A percentile compares a stretch with the other conserved stretches of the same genome.
Evolutionary conservation across 1,140 invertebrate genomes (phyloP).

Genomic region (Drosophila jambulina): DNA sequence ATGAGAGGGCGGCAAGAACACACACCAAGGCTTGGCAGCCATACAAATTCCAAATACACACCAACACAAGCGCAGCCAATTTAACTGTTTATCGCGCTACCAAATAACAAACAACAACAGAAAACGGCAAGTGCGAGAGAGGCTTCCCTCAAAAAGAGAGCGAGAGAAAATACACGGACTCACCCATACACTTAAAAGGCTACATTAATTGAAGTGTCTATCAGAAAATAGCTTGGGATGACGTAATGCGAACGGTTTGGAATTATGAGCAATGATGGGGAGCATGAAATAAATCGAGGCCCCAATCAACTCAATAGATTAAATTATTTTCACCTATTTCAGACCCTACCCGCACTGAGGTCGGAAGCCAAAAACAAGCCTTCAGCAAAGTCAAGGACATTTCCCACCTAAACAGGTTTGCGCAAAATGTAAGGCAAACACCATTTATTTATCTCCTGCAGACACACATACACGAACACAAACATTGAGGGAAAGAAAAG

Average conservation of each 20-base stretch:
- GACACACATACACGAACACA: slow-evolving; percentile 34
- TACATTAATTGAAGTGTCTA: slow-evolving; percentile 82
- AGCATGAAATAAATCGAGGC: slow-evolving; percentile 19
- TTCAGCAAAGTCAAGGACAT: slow-evolving; percentile 69
- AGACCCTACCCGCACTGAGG: not conserved
- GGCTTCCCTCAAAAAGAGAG: slow-evolving; percentile 34
- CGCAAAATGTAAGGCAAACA: slow-evolving; percentile 34
- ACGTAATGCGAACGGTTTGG: slow-evolving; percentile 74
- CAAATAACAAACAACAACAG: slow-evolving; percentile 69
- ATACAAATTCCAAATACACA: slow-evolving; percentile 53
- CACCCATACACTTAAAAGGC: slow-evolving; percentile 29
- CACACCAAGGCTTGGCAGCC: slow-evolving; percentile 46
- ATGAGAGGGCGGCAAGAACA: not conserved
- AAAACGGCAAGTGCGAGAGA: slow-evolving; percentile 33
- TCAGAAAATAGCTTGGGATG: slow-evolving; percentile 81
- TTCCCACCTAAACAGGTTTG: slow-evolving; percentile 48
- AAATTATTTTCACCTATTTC: not conserved
- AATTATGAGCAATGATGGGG: slow-evolving; percentile 68
- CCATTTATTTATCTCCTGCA: slow-evolving; percentile 19
- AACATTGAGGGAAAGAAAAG: slow-evolving; percentile 9
- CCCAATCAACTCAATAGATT: slow-evolving; percentile 5
- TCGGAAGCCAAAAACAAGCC: not conserved
- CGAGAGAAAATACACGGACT: slow-evolving; percentile 19
- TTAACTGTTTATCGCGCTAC: slow-evolving; percentile 74
- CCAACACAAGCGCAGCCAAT: slow-evolving; percentile 51